Percentiles rank a stretch among this genome's conserved stretches.
phyloP scores from a whole-genome alignment of 2,888 invertebrate genomes.

The Watsonalla cultraria region DNA sequence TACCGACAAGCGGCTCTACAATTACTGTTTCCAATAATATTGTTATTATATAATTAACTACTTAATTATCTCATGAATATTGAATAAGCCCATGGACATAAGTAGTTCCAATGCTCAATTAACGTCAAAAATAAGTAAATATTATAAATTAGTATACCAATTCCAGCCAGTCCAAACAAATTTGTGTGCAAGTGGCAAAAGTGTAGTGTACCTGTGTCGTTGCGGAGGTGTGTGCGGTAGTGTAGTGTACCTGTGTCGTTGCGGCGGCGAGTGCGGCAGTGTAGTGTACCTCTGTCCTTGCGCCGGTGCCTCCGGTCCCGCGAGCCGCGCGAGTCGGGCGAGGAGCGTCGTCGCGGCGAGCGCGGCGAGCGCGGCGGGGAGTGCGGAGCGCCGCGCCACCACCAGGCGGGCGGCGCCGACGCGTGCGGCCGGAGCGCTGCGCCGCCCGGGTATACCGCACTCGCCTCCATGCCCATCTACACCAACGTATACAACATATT shows the following conservation, averaged over 20 bases:
- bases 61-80: no score
- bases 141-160: no score
- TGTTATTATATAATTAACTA: no score
- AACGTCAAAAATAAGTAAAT: no score
- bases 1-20: no score
- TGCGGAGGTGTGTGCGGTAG: no score
- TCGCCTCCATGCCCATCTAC: slow-evolving; percentile 22
- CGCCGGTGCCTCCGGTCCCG: slow-evolving; percentile 41
- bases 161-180: no score
- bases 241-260: slow-evolving; percentile 20
- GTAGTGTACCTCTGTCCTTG: slow-evolving; percentile 44
- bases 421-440: slow-evolving; percentile 50
- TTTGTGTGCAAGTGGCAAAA: no score
- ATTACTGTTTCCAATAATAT: no score
- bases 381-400: slow-evolving; percentile 38
- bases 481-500: background rate
- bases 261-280: slow-evolving; percentile 17
- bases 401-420: slow-evolving; percentile 58
- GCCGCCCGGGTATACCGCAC: slow-evolving; percentile 19
- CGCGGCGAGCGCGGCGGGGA: slow-evolving; percentile 13
- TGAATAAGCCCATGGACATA: no score
- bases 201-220: no score
- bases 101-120: no score
- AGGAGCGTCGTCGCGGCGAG: slow-evolving; percentile 53
- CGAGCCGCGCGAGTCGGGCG: slow-evolving; percentile 58